A percentile compares a stretch with the other conserved stretches of the same genome.
These are phyloP conservation scores for Catharus fuscescens DNA, from an alignment of 2,113 vertebrate species.

Conservation along the genomic window DNA sequence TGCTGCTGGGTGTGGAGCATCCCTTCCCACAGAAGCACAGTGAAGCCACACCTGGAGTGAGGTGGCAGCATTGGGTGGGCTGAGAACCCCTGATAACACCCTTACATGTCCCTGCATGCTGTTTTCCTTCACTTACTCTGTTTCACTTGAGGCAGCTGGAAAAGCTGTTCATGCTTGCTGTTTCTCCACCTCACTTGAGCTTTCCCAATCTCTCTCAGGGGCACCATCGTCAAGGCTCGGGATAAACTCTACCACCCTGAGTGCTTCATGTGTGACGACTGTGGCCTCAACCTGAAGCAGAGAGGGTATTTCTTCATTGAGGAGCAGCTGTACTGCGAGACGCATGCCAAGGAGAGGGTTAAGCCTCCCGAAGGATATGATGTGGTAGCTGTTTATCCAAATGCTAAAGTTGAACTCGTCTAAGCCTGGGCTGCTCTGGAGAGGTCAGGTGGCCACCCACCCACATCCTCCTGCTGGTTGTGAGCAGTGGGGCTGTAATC, in stretches of 20 bases:
- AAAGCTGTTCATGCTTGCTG: accelerated
- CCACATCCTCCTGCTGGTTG: slow-evolving; percentile 16
- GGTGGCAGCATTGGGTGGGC: not conserved
- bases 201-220: slow-evolving; percentile 71
- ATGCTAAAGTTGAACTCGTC: slow-evolving; percentile 94
- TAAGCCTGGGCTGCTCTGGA: slow-evolving; percentile 56
- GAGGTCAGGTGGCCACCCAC: slow-evolving; percentile 18
- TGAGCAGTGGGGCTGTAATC: not conserved
- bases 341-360: slow-evolving; percentile 91
- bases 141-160: not conserved
- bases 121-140: not conserved
- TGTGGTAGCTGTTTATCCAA: slow-evolving; percentile 97
- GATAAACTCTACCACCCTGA: slow-evolving; percentile 98
- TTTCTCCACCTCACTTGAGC: not conserved
- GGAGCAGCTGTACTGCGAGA: slow-evolving; percentile 95
- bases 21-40: accelerated
- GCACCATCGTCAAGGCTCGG: slow-evolving; percentile 94
- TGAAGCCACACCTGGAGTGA: not conserved
- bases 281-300: slow-evolving; percentile 92
- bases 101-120: accelerated
- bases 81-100: not conserved
- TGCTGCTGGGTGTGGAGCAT: not conserved
- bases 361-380: slow-evolving; percentile 97
- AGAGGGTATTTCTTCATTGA: slow-evolving; percentile 97
- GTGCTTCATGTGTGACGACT: slow-evolving; percentile 96